Conservation (phyloP, 2,797 vertebrate genomes). For the Siniperca scherzeri region DNA sequence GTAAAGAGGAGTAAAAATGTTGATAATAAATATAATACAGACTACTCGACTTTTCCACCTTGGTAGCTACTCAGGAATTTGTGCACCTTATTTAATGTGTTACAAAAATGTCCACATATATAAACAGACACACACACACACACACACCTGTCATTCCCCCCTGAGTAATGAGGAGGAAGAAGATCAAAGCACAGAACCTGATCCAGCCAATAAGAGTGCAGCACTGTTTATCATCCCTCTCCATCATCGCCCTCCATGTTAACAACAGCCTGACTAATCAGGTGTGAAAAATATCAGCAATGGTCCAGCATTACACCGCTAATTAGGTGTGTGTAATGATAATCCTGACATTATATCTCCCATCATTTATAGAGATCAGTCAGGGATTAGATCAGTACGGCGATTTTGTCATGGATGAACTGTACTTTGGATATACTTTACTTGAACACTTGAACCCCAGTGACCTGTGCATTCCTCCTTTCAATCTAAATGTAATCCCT, state of each 20-base stretch:
- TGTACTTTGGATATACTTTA: background rate
- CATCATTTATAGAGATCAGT: slow-evolving; percentile 35
- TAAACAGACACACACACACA: slow-evolving; percentile 30
- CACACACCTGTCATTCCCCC: slow-evolving; percentile 61
- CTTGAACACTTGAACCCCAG: background rate
- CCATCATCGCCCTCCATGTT: slow-evolving; percentile 68
- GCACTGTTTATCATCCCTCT: slow-evolving; percentile 71
- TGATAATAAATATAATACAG: slow-evolving; percentile 38
- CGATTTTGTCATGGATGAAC: background rate
- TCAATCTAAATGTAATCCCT: background rate
- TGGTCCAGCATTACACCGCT: slow-evolving; percentile 42
- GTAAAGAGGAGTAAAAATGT: slow-evolving; percentile 10
- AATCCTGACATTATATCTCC: slow-evolving; percentile 41
- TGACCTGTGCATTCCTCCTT: background rate
- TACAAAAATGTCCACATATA: slow-evolving; percentile 18
- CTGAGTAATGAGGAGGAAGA: slow-evolving; percentile 75
- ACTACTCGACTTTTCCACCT: background rate
- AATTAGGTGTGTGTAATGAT: slow-evolving; percentile 69
- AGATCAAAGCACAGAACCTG: slow-evolving; percentile 76
- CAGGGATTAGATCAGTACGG: background rate
- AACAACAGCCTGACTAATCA: slow-evolving; percentile 76
- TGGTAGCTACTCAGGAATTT: slow-evolving; percentile 32
- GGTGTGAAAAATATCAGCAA: slow-evolving; percentile 66
- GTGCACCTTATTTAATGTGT: slow-evolving; percentile 34
- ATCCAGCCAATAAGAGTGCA: slow-evolving; percentile 72